A percentile compares a stretch with the other conserved stretches of the same genome.
Conservation (phyloP, 2,797 vertebrate species). For the Aplochiton taeniatus region DNA sequence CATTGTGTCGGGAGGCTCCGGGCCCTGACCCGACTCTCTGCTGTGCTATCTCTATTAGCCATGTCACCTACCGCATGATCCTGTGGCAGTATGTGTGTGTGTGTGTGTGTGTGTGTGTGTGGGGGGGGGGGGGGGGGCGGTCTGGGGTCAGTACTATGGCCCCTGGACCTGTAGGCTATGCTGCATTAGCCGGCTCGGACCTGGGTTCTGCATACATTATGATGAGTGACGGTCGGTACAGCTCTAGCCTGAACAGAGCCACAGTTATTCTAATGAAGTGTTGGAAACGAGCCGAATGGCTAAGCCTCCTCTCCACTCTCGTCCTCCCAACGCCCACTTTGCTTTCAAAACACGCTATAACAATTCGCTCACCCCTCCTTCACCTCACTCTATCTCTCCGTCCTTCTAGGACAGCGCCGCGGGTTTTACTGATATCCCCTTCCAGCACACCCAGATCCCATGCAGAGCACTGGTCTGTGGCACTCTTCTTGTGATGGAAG, state of each 20-base stretch:
- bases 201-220: constrained; percentile 53
- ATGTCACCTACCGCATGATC: background rate
- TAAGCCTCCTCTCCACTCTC: constrained; percentile 47
- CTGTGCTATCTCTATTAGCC: constrained; percentile 32
- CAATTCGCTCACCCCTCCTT: constrained; percentile 11
- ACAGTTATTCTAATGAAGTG: constrained; percentile 73
- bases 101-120: background rate
- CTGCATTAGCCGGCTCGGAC: background rate
- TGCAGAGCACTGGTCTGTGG: constrained; percentile 30
- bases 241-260: constrained; percentile 62
- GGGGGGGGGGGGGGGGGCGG: no score
- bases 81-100: background rate
- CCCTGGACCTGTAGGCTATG: no score
- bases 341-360: no score
- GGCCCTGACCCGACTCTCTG: constrained; percentile 30
- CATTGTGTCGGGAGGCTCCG: constrained; percentile 25
- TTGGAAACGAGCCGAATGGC: constrained; percentile 55
- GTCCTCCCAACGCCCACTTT: constrained; percentile 34
- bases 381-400: constrained; percentile 21
- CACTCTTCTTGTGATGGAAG: constrained; percentile 18
- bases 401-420: constrained; percentile 48
- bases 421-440: constrained; percentile 44
- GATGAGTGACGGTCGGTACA: constrained; percentile 64
- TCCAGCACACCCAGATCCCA: constrained; percentile 35
- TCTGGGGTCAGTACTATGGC: no score